Base-by-base conservation (phyloP, 2,888 invertebrate species). In the Embidobia sp. region DNA sequence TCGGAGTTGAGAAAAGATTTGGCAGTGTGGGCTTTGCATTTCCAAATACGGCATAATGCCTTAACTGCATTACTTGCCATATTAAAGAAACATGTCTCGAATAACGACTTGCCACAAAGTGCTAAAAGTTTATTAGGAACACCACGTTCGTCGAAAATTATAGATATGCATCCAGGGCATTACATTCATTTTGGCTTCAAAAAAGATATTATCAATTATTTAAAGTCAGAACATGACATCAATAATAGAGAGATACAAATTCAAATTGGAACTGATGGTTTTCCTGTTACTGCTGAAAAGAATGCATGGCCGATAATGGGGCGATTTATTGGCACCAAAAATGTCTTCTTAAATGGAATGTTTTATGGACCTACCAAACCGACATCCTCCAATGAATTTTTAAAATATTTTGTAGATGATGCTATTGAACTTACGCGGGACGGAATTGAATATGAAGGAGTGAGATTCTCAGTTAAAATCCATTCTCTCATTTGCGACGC, bases 401-500 rank as follows among this genome's bases (percentile, higher is more conserved):
- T 42, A 19, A n/a, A 5, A 18, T 10, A 2, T 1, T 42, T 42
- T 8, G 35, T 35, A 4, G 2, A 13, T 35, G 35, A 35, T 5
- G 35, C 35, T 35, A 7, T 13, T n/a, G 3, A 11, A 13, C 13
- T 35, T 13, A 5, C 13, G 11, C 3, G 7, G 3, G 4, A 13
- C 1, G 35, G 35, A 1, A 13, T 35, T 6, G 13, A 13, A 13
- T 11, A 35, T 35, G 5, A 13, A 0, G 13, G 11, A 13, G 13
- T 2, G 13, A 35, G 3, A 5, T 35, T 13, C 6, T 35, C 35
- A 2, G 13, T 35, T 4, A 35, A 10, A 2, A 42, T 42, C n/a
- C 19, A 18, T 42, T 18, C 42, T 15, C 19, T 42, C 8, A 10
- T 42, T 4, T 42, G 42, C 19, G 42, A 42, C 18, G 16, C 42